Evolutionary conservation across 64 coral and sea anemone genomes (phyloP).

Genomic region (Trachythela sp.): DNA sequence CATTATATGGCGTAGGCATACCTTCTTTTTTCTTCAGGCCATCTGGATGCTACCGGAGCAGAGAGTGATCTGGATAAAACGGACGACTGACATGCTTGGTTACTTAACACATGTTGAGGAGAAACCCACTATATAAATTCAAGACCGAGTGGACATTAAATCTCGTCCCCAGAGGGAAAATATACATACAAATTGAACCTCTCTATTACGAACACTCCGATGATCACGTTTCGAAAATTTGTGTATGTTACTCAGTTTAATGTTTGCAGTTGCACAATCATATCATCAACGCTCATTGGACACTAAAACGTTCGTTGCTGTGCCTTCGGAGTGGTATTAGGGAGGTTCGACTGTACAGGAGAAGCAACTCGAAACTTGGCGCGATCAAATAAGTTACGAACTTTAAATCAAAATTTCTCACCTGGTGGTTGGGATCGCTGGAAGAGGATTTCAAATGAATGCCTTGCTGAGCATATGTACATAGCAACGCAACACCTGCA

Average conservation of each 20-base stretch:
- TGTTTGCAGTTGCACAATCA: too few relatives aligned
- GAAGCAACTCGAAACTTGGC: too few relatives aligned
- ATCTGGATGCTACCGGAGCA: background rate
- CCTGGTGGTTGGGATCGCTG: slow-evolving; percentile 69
- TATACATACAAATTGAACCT: background rate
- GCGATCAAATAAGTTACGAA: too few relatives aligned
- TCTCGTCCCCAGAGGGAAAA: background rate
- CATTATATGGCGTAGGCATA: background rate
- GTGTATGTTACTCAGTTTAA: too few relatives aligned
- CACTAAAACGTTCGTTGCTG: too few relatives aligned
- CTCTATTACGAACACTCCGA: too few relatives aligned
- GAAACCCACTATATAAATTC: background rate
- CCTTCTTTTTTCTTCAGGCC: background rate
- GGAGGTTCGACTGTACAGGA: too few relatives aligned
- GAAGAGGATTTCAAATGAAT: slow-evolving; percentile 72
- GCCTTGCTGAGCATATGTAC: slow-evolving; percentile 69
- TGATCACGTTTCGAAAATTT: too few relatives aligned
- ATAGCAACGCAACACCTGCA: slow-evolving; percentile 71
- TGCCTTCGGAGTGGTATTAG: too few relatives aligned
- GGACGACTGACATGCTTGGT: background rate
- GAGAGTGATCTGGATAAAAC: background rate
- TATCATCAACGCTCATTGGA: too few relatives aligned
- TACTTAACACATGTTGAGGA: background rate
- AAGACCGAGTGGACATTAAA: background rate
- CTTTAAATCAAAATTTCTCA: too few relatives aligned